Conservation (phyloP, 2,797 vertebrate species). For the Calcarius lapponicus region DNA sequence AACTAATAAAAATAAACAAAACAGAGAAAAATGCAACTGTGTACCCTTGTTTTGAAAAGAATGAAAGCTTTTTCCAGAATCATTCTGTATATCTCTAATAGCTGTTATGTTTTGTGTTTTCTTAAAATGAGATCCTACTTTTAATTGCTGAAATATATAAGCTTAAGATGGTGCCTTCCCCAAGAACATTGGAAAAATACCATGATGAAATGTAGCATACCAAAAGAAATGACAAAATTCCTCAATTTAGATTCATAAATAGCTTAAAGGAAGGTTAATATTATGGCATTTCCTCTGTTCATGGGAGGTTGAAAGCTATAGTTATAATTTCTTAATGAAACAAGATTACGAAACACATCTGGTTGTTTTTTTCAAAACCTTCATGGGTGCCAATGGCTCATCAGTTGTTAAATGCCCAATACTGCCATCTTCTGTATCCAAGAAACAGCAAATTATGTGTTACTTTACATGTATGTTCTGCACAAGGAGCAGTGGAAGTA, state of each 20-base stretch:
- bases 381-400: background rate
- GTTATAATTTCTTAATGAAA: background rate
- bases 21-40: background rate
- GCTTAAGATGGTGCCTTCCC: background rate
- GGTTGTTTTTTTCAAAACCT: background rate
- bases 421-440: slow-evolving; percentile 57
- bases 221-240: background rate
- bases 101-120: background rate
- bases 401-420: slow-evolving; percentile 25
- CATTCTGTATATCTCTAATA: background rate
- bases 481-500: background rate
- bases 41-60: background rate
- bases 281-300: background rate
- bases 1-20: background rate
- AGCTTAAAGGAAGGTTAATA: background rate
- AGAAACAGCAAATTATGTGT: background rate
- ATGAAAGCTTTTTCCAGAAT: background rate
- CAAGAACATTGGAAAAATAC: background rate
- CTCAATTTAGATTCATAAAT: background rate
- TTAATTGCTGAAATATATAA: background rate
- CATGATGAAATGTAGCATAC: background rate
- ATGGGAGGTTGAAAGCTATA: background rate
- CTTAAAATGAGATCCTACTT: background rate
- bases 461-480: background rate
- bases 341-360: background rate